Percentiles rank a stretch among this genome's conserved stretches.
Conservation (phyloP, 1,140 invertebrate genomes). For the Zaprionus tsacasi region DNA sequence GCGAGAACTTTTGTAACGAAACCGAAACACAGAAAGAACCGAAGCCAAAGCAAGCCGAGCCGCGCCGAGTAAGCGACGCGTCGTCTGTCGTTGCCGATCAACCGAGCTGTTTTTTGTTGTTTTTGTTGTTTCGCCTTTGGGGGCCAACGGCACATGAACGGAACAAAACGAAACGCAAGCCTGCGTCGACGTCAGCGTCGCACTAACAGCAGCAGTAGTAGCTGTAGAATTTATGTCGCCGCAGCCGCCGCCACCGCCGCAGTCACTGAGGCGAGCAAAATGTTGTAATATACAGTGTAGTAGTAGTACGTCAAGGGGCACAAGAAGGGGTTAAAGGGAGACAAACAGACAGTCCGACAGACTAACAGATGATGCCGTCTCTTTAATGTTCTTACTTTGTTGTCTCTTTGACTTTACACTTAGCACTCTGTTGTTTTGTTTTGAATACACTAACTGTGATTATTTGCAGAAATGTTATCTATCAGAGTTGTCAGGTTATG, state of each 20-base stretch:
- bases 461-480: not conserved
- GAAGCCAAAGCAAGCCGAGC: slow-evolving; percentile 30
- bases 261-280: slow-evolving; percentile 52
- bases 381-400: slow-evolving; percentile 17
- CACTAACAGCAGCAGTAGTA: slow-evolving; percentile 35
- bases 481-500: not conserved
- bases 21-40: not conserved
- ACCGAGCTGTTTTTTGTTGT: slow-evolving; percentile 30
- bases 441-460: slow-evolving; percentile 3
- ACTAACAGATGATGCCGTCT: not conserved
- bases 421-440: not conserved
- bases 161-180: slow-evolving; percentile 40
- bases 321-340: not conserved
- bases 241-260: slow-evolving; percentile 38
- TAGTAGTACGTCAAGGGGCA: slow-evolving; percentile 5
- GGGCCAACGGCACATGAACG: slow-evolving; percentile 67
- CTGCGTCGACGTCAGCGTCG: slow-evolving; percentile 41
- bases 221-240: slow-evolving; percentile 75
- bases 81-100: slow-evolving; percentile 35
- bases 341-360: not conserved
- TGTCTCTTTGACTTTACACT: not conserved
- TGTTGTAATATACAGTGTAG: slow-evolving; percentile 61
- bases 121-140: slow-evolving; percentile 57
- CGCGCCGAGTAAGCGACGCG: slow-evolving; percentile 30
- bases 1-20: slow-evolving; percentile 23